Conservation (phyloP, 2,113 vertebrate genomes). For the Hyperopisus bebe region DNA sequence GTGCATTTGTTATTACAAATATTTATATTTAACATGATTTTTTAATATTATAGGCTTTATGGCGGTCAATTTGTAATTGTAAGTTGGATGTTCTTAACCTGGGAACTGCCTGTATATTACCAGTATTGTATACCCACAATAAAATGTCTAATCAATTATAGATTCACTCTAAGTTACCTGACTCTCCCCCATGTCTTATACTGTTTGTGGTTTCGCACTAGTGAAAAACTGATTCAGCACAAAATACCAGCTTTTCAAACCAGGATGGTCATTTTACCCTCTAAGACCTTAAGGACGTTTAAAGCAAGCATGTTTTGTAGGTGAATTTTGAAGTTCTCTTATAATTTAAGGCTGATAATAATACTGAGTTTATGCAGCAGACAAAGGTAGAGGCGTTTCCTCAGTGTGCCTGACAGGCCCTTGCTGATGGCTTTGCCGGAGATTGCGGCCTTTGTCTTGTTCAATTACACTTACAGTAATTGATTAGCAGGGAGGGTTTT, state of each 20-base stretch:
- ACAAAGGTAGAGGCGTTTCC: background rate
- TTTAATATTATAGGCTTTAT: background rate
- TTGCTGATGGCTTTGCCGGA: background rate
- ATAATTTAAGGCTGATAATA: background rate
- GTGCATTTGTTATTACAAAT: background rate
- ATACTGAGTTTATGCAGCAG: background rate
- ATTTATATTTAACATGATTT: background rate
- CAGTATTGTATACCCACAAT: background rate
- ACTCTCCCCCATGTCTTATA: background rate
- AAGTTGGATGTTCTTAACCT: background rate
- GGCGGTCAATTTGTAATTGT: background rate
- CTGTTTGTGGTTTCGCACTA: background rate
- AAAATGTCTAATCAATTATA: background rate
- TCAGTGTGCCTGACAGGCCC: background rate
- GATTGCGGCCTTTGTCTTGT: background rate
- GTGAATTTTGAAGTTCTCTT: background rate
- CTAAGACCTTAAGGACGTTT: background rate
- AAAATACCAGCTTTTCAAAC: background rate
- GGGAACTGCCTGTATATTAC: background rate
- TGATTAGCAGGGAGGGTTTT: background rate
- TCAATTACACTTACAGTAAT: slow-evolving; percentile 8
- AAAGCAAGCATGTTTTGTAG: background rate
- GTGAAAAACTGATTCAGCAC: background rate
- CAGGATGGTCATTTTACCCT: background rate
- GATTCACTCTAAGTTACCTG: background rate